Evolutionary conservation across 2,888 invertebrate genomes (phyloP).

Genomic region (Ceramica pisi): DNA sequence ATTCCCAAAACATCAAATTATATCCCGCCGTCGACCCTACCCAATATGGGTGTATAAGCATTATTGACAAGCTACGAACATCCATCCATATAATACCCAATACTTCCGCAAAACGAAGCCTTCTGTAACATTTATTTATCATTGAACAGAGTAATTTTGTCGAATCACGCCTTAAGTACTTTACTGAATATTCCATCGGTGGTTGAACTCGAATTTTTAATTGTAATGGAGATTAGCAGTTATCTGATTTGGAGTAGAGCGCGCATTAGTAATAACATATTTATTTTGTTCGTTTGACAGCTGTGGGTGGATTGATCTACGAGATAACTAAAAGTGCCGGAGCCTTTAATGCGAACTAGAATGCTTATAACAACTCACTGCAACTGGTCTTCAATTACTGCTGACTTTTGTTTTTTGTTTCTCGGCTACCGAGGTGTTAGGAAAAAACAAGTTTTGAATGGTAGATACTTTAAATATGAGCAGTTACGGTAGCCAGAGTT

Average conservation of each 20-base stretch:
- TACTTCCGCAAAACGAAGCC: conserved; percentile 69
- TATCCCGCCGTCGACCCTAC: conserved; percentile 24
- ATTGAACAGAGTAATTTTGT: conserved; percentile 65
- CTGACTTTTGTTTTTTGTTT: conserved; percentile 71
- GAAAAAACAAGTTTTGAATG: conserved; percentile 56
- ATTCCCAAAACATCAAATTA: conserved; percentile 33
- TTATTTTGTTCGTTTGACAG: conserved; percentile 90
- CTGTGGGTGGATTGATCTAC: conserved; percentile 86
- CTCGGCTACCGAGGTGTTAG: conserved; percentile 61
- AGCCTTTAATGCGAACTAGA: conserved; percentile 77
- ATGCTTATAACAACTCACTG: conserved; percentile 74
- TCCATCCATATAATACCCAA: conserved; percentile 69
- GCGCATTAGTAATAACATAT: conserved; percentile 90
- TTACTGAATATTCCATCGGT: conserved; percentile 73
- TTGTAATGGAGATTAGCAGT: conserved; percentile 89
- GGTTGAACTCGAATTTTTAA: conserved; percentile 86
- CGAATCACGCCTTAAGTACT: conserved; percentile 72
- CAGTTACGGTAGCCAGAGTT: conserved; percentile 27
- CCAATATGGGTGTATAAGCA: conserved; percentile 59
- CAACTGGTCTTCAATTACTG: conserved; percentile 81
- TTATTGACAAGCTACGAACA: conserved; percentile 70
- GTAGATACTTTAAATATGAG: conserved; percentile 32
- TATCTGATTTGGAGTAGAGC: conserved; percentile 87
- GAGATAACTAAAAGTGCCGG: conserved; percentile 79
- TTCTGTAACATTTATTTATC: conserved; percentile 69